A percentile compares a stretch with the other conserved stretches of the same genome.
Evolutionary conservation across 2,797 vertebrate species (phyloP).

Genomic region (Anguilla megastoma): DNA sequence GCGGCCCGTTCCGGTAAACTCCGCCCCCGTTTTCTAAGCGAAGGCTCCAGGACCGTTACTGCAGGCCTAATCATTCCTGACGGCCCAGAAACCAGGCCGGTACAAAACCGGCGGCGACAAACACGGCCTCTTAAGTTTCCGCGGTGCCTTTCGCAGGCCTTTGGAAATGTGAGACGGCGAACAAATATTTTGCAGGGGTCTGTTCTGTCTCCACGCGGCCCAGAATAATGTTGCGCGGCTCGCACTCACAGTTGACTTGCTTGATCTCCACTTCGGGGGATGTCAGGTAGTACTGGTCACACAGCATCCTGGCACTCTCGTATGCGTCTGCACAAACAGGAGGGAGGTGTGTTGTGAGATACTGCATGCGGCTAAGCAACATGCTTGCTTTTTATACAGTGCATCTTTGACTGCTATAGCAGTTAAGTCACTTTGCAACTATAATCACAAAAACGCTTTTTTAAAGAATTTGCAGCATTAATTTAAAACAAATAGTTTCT

Average conservation of each 20-base stretch:
- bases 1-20: background rate
- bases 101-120: background rate
- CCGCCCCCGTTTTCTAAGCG: background rate
- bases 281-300: conserved; percentile 95
- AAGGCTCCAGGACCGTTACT: background rate
- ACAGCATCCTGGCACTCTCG: conserved; percentile 89
- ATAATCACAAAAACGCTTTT: background rate
- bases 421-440: too few relatives aligned
- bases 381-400: background rate
- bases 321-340: conserved; percentile 82
- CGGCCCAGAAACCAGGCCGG: conserved; percentile 1
- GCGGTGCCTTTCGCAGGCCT: background rate
- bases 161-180: background rate
- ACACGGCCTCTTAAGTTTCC: background rate
- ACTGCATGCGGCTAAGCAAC: background rate
- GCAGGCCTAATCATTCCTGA: conserved; percentile 22
- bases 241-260: conserved; percentile 86
- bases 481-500: background rate
- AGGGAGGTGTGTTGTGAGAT: background rate
- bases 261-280: conserved; percentile 90
- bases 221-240: background rate
- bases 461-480: background rate
- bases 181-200: background rate
- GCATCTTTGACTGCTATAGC: background rate
- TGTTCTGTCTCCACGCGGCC: background rate